Evolutionary conservation across 2,888 invertebrate genomes (phyloP), one percentile per base, ranked within the genome.

Genomic region (Blera fallax): DNA sequence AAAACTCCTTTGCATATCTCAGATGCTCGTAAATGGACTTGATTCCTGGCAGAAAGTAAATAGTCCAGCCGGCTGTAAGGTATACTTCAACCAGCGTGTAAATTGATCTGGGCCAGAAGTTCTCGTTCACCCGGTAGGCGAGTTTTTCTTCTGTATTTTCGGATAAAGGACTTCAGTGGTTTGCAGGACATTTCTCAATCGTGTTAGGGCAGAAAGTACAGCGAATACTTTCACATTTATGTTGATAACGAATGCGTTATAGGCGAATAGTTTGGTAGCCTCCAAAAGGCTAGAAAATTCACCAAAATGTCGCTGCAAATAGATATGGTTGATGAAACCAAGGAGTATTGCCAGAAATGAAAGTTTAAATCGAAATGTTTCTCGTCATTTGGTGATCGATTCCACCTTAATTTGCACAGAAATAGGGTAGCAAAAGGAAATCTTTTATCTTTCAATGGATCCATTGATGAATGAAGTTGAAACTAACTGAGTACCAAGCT

Each of bases 251-350:
- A 73, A 83, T 2, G 78, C 54, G 37, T 78, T 78, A 40, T 78
- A 73, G 43, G 79, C 79, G 11, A 14, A 67, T 4, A 69, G 74
- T 48, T 84, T 84, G 0, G 91, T 91, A 3, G 89, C 90, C 84
- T 90, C 91, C 78, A 91, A 70, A 3, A 91, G 76, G 0, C 89
- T 90, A 0, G 89, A 82, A 7, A 89, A 89, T 77, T 88, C 88
- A 4, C 88, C 87, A 1, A 90, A 81, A n/a, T 90, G 88, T 8
- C 85, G 7, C 73, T 74, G 74, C 27, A 84, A 10, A 50, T 73
- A 79, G 3, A 74, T 7, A 21, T 79, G 73, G 8, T 84, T 79
- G 1, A 5, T 32, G 2, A 79, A 32, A 3, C 73, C 83, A 8
- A 69, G 14, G 0, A 24, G 11, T 1, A 69, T 2, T 8, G 64